Base-by-base conservation (phyloP, 2,113 vertebrate genomes). In the Fulica atra region DNA sequence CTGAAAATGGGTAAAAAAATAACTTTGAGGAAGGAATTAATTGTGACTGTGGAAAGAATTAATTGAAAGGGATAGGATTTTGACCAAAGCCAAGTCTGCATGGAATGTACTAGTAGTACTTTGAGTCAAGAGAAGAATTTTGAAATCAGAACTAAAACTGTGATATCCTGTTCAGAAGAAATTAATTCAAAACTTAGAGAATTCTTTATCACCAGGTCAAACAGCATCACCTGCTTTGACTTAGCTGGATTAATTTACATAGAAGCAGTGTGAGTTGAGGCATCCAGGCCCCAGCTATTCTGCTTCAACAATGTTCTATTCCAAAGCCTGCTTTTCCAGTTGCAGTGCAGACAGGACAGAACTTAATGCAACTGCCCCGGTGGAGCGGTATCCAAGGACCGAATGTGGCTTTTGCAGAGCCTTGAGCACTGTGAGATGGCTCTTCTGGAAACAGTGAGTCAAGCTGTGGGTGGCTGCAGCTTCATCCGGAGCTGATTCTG, bases 161-260 rank as follows among this genome's bases (percentile, higher is more conserved):
- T 46, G 44, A 46, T 46, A 46, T 46, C 44, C 44, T 19, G 44
- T 18, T 46, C 44, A 18, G 17, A 46, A 46, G 44, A 19, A 18
- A 46, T 46, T 8, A 46, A 46, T 18, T 46, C 44, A 46, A 18
- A 46, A 46, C 44, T 17, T 46, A 46, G 44, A 46, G 44, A 19
- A 46, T 46, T 46, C 17, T 46, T 46, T 46, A 46, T 46, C 21
- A 54, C 33, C 5, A 18, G 9, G 38, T 79, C 76, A 16, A 42
- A 54, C 38, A 70, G 28, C 33, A 40, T n/a, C 40, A 65, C n/a
- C 26, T 63, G 4, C 40, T 90, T 69, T 74, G 42, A 21, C 33
- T 56, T 72, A 65, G 7, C 44, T 18, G 44, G 17, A 19, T 7
- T 87, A 28, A 16, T 1, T 46, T 56, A 6, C 0, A 1, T 33